Base-by-base conservation (phyloP, 2,797 vertebrate genomes). In the Miichthys miiuy region DNA sequence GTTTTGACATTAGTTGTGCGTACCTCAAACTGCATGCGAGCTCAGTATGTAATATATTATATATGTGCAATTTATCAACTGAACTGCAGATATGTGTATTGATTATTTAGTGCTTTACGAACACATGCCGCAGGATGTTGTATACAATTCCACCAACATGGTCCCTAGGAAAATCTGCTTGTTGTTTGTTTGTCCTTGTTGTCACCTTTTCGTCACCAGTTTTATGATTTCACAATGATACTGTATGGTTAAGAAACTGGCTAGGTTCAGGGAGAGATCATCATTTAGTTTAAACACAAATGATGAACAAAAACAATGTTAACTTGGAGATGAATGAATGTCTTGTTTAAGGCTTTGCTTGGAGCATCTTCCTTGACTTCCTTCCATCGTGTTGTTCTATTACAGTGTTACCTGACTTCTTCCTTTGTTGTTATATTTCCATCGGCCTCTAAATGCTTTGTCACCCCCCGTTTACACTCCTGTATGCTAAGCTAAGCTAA, bases 41-140 rank as follows among this genome's bases (percentile, higher is more conserved):
- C 34, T 48, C 77, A 30, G 42, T 55, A 38, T 70, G 62, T 42
- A 7, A 46, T 25, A 38, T 2, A 38, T 52, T n/a, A 52, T 74
- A 18, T 56, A 25, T 42, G 54, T 58, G 62, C 17, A 47, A 1
- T 77, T 51, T 55, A n/a, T 3, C 16, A 68, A 38, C 42, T 62
- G 38, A 34, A 21, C 25, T 13, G 23, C 20, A 66, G 12, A 75
- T 56, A 30, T 1, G 10, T 50, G 34, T 4, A 23, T 23, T 60
- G 3, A 50, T 62, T 46, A 68, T 58, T 66, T 11, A 23, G 5
- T 63, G 34, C 51, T 55, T 50, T 5, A 38, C 50, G 54, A 46
- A n/a, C n/a, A 50, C 3, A 5, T 14, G 42, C 18, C 30, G 10
- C 20, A 48, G 47, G 7, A 38, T 46, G 18, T 47, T 64, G 18